Percentiles rank a stretch among this genome's conserved stretches.
These are phyloP conservation scores for Malaclemys terrapin DNA, from an alignment of 2,113 vertebrate genomes.

Conservation along the genomic window DNA sequence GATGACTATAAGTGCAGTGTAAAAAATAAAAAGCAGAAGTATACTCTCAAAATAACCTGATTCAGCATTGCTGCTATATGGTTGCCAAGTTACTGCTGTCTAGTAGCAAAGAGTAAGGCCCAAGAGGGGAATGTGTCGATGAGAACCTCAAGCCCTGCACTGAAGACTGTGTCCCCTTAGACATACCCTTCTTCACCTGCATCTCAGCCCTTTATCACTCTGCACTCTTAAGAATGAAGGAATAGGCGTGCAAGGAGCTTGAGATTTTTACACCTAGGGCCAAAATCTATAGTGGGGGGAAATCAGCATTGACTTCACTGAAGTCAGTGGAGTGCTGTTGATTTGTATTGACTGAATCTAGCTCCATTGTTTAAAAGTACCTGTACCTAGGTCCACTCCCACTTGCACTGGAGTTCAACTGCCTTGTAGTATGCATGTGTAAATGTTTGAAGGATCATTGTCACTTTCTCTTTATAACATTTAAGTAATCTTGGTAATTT, in stretches of 20 bases:
- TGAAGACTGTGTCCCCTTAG: not conserved
- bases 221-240: not conserved
- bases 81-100: not conserved
- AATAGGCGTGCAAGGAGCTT: not conserved
- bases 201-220: not conserved
- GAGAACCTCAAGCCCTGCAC: not conserved
- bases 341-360: not conserved
- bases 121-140: not conserved
- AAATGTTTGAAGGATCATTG: not conserved
- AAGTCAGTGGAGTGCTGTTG: not conserved
- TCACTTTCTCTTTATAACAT: not conserved
- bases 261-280: not conserved
- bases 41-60: not conserved
- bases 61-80: accelerated
- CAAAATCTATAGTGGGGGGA: not conserved
- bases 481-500: not conserved
- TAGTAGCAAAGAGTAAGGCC: not conserved
- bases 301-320: not conserved
- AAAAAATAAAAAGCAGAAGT: not conserved
- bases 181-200: not conserved
- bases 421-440: not conserved
- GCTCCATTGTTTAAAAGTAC: not conserved
- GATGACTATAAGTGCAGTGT: not conserved
- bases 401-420: not conserved
- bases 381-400: too few species aligned